These are phyloP conservation scores for Megalopta genalis DNA, from an alignment of 1,140 invertebrate species.

Conservation along the genomic window DNA sequence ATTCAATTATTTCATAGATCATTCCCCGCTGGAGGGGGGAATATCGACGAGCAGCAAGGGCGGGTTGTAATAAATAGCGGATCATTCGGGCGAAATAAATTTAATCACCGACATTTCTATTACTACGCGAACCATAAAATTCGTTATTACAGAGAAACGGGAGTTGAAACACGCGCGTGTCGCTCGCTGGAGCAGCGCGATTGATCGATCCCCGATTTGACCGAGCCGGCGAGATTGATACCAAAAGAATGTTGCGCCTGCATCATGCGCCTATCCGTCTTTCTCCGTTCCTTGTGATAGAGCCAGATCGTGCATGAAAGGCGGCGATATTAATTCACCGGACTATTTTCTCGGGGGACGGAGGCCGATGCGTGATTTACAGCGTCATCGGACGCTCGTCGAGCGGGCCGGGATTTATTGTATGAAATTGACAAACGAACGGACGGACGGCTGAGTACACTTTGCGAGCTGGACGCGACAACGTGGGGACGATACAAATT, in stretches of 20 bases:
- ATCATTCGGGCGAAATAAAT: conserved; percentile 38
- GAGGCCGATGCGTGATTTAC: conserved; percentile 25
- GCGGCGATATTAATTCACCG: conserved; percentile 29
- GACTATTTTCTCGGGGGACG: background rate
- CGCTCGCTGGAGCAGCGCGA: background rate
- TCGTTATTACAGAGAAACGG: conserved; percentile 17
- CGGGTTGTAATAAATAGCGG: conserved; percentile 27
- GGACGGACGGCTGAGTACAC: conserved; percentile 3
- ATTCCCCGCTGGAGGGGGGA: background rate
- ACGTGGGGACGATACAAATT: conserved; percentile 15
- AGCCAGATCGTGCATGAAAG: conserved; percentile 16
- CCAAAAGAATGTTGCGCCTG: conserved; percentile 25
- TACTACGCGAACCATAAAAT: conserved; percentile 20
- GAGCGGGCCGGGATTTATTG: conserved; percentile 15
- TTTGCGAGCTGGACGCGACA: background rate
- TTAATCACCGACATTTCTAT: conserved; percentile 42
- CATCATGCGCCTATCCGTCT: conserved; percentile 19
- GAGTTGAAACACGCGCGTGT: background rate
- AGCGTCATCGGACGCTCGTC: conserved; percentile 7
- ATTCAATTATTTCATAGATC: too few species aligned
- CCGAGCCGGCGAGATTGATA: conserved; percentile 26
- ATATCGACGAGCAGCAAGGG: conserved; percentile 25
- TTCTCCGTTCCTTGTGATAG: conserved; percentile 16
- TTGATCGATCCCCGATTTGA: conserved; percentile 36
- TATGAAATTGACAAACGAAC: conserved; percentile 41